Conservation (phyloP, 2,113 vertebrate genomes). For the Nipponia nippon region DNA sequence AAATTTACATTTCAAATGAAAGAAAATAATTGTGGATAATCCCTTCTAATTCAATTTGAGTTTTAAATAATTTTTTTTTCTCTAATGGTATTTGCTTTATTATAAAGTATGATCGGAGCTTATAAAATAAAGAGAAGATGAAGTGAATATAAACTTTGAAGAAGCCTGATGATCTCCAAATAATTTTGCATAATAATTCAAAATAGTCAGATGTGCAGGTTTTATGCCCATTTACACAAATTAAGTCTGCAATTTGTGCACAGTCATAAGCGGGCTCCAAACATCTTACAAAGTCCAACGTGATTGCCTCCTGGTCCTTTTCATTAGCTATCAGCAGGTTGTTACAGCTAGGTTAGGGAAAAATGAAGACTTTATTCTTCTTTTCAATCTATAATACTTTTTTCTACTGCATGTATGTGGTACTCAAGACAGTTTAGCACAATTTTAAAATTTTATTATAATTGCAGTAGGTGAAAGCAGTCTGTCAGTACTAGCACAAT, state of each 20-base stretch:
- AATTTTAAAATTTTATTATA: constrained; percentile 47
- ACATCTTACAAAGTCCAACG: constrained; percentile 21
- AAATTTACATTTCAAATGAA: constrained; percentile 41
- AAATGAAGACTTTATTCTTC: constrained; percentile 45
- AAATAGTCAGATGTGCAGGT: neutral
- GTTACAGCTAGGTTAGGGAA: constrained; percentile 40
- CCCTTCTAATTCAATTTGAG: neutral
- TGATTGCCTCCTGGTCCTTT: constrained; percentile 45
- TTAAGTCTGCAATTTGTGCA: constrained; percentile 38
- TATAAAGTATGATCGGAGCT: neutral
- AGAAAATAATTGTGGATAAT: neutral
- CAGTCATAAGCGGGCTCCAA: constrained; percentile 11
- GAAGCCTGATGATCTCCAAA: neutral
- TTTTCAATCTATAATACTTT: neutral
- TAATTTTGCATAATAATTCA: constrained; percentile 2
- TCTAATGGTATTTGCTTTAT: constrained; percentile 15
- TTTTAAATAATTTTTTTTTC: neutral
- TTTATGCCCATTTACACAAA: constrained; percentile 46
- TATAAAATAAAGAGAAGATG: constrained; percentile 17
- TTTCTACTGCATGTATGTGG: neutral
- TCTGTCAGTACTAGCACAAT: neutral
- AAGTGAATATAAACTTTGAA: neutral
- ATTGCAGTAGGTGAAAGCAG: constrained; percentile 12
- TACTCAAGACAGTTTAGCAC: constrained; percentile 40
- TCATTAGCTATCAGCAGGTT: constrained; percentile 56